These are phyloP conservation scores for Carassius carassius DNA, from an alignment of 2,113 vertebrate species.

Conservation along the genomic window DNA sequence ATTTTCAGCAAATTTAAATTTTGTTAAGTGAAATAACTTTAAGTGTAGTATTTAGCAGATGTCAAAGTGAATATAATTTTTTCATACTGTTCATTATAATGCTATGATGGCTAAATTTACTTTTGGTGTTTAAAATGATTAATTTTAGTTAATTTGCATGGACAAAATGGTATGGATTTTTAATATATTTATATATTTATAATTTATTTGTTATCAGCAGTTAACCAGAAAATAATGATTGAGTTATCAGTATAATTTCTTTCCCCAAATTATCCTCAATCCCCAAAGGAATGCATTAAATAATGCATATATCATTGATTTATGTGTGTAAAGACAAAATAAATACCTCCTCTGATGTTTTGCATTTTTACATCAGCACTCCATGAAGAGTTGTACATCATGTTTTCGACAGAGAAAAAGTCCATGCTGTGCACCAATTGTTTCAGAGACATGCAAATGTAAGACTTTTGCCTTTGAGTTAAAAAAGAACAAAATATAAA, in stretches of 20 bases:
- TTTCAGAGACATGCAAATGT: conserved; percentile 93
- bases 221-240: not conserved
- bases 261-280: not conserved
- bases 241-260: not conserved
- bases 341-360: not conserved
- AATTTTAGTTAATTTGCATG: too few relatives aligned
- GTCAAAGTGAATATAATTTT: too few relatives aligned
- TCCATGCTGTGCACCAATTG: conserved; percentile 94
- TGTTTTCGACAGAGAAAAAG: conserved; percentile 91
- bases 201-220: too few relatives aligned
- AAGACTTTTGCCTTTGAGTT: conserved; percentile 56
- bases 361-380: not conserved
- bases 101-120: too few relatives aligned
- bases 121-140: too few relatives aligned
- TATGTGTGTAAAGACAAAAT: not conserved
- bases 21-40: too few relatives aligned
- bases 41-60: too few relatives aligned
- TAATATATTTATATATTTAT: too few relatives aligned
- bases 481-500: not conserved
- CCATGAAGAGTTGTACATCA: conserved; percentile 85
- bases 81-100: too few relatives aligned
- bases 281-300: not conserved
- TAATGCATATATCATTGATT: not conserved
- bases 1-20: too few relatives aligned
- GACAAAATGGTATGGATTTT: too few relatives aligned